Percentiles rank a stretch among this genome's conserved stretches.
Conservation (phyloP, 2,797 vertebrate genomes). For the Gymnoscopelus braueri region DNA sequence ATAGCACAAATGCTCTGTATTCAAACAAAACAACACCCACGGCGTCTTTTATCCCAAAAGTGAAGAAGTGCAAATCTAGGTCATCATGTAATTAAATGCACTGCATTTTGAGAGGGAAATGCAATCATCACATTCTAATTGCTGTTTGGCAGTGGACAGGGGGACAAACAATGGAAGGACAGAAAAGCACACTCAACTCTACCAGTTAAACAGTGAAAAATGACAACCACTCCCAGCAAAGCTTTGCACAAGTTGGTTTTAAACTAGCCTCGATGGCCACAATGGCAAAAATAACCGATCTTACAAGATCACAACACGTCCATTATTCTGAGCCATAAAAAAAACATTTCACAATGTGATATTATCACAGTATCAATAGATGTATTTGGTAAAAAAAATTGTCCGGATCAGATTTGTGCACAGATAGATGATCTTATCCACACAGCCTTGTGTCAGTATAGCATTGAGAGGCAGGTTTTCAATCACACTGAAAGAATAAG, state of each 20-base stretch:
- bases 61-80: constrained; percentile 1
- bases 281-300: no score
- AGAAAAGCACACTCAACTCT: constrained; percentile 43
- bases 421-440: constrained; percentile 22
- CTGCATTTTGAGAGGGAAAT: constrained; percentile 14
- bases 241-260: constrained; percentile 21
- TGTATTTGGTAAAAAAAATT: not conserved
- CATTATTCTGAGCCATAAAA: no score
- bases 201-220: constrained; percentile 32
- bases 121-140: constrained; percentile 43
- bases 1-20: not conserved
- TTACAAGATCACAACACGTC: no score
- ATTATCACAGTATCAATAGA: no score
- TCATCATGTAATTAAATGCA: constrained; percentile 19
- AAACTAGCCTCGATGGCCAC: no score
- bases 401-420: constrained; percentile 26
- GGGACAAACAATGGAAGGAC: constrained; percentile 8
- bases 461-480: not conserved
- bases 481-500: no score
- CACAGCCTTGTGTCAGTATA: constrained; percentile 11
- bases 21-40: not conserved
- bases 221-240: constrained; percentile 33
- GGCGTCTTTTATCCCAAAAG: not conserved
- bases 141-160: constrained; percentile 24
- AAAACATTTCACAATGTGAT: no score